Conservation (phyloP, 2,113 vertebrate genomes). For the Dendrocopos noguchii region DNA sequence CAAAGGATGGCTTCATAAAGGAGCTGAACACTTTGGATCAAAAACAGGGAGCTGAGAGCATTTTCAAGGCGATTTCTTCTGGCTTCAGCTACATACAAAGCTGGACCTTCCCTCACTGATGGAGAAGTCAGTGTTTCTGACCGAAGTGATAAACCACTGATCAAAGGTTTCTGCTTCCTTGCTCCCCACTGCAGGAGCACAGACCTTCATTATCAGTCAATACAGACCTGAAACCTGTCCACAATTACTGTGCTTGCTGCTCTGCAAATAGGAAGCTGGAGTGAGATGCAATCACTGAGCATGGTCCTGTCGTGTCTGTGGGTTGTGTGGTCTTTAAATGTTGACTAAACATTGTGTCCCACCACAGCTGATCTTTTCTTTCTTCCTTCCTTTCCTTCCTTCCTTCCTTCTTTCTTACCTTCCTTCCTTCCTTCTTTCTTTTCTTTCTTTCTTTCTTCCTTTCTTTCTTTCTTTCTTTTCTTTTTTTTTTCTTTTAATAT, state of each 20-base stretch:
- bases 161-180: conserved; percentile 16
- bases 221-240: conserved; percentile 30
- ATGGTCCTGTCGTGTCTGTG: neutral
- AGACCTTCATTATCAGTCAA: conserved; percentile 2
- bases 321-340: conserved; percentile 2
- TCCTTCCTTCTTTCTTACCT: too few species aligned
- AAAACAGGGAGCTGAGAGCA: neutral
- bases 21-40: neutral
- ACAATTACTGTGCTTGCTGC: conserved; percentile 3
- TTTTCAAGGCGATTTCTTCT: neutral
- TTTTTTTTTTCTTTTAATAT: too few species aligned
- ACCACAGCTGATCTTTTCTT: neutral
- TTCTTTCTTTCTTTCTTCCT: too few species aligned
- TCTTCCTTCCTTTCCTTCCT: too few species aligned
- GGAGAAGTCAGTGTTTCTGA: neutral
- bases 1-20: neutral
- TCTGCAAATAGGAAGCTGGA: neutral
- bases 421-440: too few species aligned
- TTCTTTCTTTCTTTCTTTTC: too few species aligned
- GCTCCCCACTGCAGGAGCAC: neutral
- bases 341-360: conserved; percentile 2
- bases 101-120: neutral
- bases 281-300: neutral
- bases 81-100: neutral
- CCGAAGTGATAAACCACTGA: neutral